phyloP scores from a whole-genome alignment of 2,797 vertebrate genomes.

The Phaenicophaeus curvirostris region DNA sequence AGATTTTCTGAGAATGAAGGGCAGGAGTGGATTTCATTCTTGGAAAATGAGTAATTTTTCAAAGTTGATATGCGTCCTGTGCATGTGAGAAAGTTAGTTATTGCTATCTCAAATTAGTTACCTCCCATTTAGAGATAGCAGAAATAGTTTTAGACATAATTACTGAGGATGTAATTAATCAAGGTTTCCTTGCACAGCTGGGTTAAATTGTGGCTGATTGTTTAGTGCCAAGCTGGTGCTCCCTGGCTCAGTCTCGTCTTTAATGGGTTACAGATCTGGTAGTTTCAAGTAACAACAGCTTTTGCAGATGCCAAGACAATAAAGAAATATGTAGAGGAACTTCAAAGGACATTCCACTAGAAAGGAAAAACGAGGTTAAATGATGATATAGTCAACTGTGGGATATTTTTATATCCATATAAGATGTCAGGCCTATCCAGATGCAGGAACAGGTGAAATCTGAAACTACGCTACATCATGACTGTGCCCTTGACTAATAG shows the following conservation, averaged over 20 bases:
- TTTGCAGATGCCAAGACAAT: slow-evolving; percentile 61
- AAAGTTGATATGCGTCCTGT: not conserved
- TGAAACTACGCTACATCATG: not conserved
- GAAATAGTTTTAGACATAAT: not conserved
- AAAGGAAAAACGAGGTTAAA: slow-evolving; percentile 52
- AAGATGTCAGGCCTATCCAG: slow-evolving; percentile 9
- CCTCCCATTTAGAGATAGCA: not conserved
- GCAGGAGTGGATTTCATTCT: slow-evolving; percentile 7
- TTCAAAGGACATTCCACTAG: slow-evolving; percentile 65
- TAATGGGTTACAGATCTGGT: slow-evolving; percentile 71
- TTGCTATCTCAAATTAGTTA: not conserved
- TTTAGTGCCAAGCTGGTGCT: slow-evolving; percentile 31
- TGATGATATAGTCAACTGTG: slow-evolving; percentile 33
- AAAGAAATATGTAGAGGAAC: slow-evolving; percentile 65
- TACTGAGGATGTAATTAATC: not conserved
- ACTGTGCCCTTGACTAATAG: not conserved
- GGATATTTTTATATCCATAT: slow-evolving; percentile 57
- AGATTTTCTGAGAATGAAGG: not conserved
- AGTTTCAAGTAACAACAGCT: slow-evolving; percentile 68
- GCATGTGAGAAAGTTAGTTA: not conserved
- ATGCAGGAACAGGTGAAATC: slow-evolving; percentile 67
- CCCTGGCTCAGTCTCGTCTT: not conserved
- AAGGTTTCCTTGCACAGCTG: not conserved
- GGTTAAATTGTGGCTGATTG: slow-evolving; percentile 26
- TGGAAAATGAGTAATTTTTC: not conserved